phyloP scores from a whole-genome alignment of 1,140 invertebrate species.

The Gonatopus flavifemur region DNA sequence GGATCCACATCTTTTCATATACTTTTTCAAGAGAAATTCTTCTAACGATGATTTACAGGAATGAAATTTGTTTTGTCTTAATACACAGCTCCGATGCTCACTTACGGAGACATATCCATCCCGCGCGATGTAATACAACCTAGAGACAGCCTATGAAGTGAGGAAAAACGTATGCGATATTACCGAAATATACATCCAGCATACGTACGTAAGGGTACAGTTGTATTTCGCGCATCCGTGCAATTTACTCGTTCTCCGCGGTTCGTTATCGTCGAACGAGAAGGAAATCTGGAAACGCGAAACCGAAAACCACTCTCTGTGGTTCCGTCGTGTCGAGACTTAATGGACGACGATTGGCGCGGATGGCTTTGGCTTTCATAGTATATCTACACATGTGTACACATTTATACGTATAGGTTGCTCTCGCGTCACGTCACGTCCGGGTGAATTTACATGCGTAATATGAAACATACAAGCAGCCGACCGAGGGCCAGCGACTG shows the following conservation, averaged over 20 bases:
- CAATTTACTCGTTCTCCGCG: background rate
- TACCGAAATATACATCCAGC: background rate
- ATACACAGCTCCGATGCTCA: too few species aligned
- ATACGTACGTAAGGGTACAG: background rate
- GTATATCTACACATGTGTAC: conserved; percentile 7
- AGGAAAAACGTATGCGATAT: too few species aligned
- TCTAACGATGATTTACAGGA: too few species aligned
- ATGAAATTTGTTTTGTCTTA: too few species aligned
- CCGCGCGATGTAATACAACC: too few species aligned
- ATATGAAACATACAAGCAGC: conserved; percentile 43
- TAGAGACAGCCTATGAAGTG: too few species aligned
- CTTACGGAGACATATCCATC: too few species aligned
- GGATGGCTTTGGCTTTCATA: conserved; percentile 48
- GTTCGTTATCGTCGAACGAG: background rate
- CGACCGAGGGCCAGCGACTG: conserved; percentile 10
- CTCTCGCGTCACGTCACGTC: conserved; percentile 50
- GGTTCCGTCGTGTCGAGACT: conserved; percentile 21
- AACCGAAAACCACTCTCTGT: conserved; percentile 27
- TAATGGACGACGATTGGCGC: conserved; percentile 51
- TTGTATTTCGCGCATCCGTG: background rate
- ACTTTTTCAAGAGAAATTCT: too few species aligned
- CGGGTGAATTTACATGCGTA: conserved; percentile 56
- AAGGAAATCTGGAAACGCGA: conserved; percentile 34
- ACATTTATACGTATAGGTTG: conserved; percentile 11
- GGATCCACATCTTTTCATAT: too few species aligned